Evolutionary conservation across 1,140 invertebrate genomes (phyloP).

Genomic region (Drosophila pruinosa): DNA sequence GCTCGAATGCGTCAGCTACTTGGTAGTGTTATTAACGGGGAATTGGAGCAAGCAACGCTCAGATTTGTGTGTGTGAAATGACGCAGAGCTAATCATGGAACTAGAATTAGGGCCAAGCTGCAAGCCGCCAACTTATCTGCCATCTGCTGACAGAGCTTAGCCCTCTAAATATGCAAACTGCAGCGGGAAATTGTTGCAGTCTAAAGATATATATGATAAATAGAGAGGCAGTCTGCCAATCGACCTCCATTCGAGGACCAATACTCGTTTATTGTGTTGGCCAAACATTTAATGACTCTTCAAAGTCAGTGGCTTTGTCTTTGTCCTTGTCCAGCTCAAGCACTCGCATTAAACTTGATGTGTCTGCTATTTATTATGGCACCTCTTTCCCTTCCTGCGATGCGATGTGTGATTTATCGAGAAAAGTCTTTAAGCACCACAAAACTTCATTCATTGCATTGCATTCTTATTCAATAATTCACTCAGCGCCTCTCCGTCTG

Average conservation of each 20-base stretch:
- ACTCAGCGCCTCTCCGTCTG: slow-evolving; percentile 11
- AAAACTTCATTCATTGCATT: slow-evolving; percentile 21
- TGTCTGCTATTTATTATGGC: slow-evolving; percentile 53
- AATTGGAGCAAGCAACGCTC: slow-evolving; percentile 53
- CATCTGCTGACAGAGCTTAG: slow-evolving; percentile 5
- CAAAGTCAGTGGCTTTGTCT: not conserved
- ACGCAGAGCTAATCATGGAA: slow-evolving; percentile 34
- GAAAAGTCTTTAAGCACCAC: slow-evolving; percentile 22
- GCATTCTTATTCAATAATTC: slow-evolving; percentile 35
- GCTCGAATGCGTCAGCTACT: slow-evolving; percentile 6
- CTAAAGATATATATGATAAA: not conserved
- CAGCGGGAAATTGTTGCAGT: slow-evolving; percentile 6
- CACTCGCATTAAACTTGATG: slow-evolving; percentile 54
- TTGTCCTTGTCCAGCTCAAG: slow-evolving; percentile 25
- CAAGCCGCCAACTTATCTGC: slow-evolving; percentile 29
- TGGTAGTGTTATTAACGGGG: slow-evolving; percentile 43
- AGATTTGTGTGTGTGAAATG: slow-evolving; percentile 39
- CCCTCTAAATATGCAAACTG: slow-evolving; percentile 23
- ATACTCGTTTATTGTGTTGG: not conserved
- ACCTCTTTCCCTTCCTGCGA: not conserved
- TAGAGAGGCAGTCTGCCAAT: not conserved
- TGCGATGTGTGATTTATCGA: slow-evolving; percentile 60
- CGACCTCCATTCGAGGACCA: not conserved
- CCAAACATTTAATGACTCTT: slow-evolving; percentile 27
- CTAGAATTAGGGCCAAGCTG: not conserved